A percentile compares a stretch with the other conserved stretches of the same genome.
Conservation (phyloP, 2,797 vertebrate genomes). For the Tinamus major region DNA sequence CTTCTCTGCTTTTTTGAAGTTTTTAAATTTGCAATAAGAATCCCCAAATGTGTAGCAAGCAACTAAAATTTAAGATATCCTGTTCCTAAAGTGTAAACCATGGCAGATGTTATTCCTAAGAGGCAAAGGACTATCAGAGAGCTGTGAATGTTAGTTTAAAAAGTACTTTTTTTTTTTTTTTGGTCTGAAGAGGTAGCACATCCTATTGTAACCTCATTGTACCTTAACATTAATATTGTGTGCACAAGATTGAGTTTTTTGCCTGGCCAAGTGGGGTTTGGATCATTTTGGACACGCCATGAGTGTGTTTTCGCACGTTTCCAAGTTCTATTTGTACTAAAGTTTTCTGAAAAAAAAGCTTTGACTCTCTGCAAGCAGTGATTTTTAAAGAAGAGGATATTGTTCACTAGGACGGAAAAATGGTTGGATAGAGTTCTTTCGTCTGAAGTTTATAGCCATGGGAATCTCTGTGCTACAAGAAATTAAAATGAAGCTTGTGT, state of each 20-base stretch:
- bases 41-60: background rate
- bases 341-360: background rate
- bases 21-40: background rate
- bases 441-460: background rate
- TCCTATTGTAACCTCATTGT: background rate
- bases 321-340: background rate
- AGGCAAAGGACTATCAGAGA: background rate
- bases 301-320: background rate
- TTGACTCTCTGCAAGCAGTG: background rate
- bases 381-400: background rate
- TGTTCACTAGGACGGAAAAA: background rate
- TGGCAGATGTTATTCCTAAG: background rate
- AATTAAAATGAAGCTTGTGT: conserved; percentile 11
- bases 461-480: background rate
- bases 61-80: background rate
- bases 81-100: background rate
- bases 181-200: background rate
- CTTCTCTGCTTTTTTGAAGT: background rate
- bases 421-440: background rate
- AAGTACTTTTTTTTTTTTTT: background rate
- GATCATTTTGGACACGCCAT: background rate
- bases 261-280: background rate
- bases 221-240: background rate
- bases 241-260: background rate
- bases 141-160: background rate